Evolutionary conservation across 2,888 invertebrate species (phyloP).

Genomic region (Platerodrilus igneus): DNA sequence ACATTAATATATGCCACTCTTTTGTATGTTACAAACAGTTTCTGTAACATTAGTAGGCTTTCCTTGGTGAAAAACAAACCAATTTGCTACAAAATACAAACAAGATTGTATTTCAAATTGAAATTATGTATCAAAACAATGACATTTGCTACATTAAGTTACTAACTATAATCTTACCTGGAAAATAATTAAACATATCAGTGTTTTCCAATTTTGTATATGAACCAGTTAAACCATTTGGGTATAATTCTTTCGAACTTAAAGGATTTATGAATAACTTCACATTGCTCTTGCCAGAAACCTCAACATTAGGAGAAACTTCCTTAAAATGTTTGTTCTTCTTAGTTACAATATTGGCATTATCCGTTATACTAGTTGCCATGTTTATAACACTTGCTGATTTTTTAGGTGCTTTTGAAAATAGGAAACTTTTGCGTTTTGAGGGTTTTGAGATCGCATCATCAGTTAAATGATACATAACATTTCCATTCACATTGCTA

Average conservation of each 20-base stretch:
- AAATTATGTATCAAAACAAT: too few species aligned
- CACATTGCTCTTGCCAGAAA: conserved; percentile 37
- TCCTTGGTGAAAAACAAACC: too few species aligned
- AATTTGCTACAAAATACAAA: too few species aligned
- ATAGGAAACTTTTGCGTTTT: conserved; percentile 45
- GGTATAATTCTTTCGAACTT: conserved; percentile 46
- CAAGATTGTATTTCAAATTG: too few species aligned
- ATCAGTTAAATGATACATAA: conserved; percentile 59
- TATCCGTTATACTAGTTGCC: conserved; percentile 45
- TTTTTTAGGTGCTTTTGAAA: conserved; percentile 42
- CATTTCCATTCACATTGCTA: conserved; percentile 75
- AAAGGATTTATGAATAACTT: conserved; percentile 47
- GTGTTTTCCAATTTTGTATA: conserved; percentile 37
- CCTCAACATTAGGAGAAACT: conserved; percentile 27
- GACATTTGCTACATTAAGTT: background rate
- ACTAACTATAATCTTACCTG: background rate
- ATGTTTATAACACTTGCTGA: conserved; percentile 39
- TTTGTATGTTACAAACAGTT: too few species aligned
- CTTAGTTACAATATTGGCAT: conserved; percentile 41
- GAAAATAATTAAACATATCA: background rate
- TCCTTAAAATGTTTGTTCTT: conserved; percentile 46
- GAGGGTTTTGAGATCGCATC: conserved; percentile 42
- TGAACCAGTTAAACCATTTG: conserved; percentile 43
- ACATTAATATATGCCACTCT: too few species aligned
- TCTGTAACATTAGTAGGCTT: too few species aligned